Percentiles rank a stretch among this genome's conserved stretches.
Conservation (phyloP, 2,797 vertebrate species). For the Tadarida brasiliensis region DNA sequence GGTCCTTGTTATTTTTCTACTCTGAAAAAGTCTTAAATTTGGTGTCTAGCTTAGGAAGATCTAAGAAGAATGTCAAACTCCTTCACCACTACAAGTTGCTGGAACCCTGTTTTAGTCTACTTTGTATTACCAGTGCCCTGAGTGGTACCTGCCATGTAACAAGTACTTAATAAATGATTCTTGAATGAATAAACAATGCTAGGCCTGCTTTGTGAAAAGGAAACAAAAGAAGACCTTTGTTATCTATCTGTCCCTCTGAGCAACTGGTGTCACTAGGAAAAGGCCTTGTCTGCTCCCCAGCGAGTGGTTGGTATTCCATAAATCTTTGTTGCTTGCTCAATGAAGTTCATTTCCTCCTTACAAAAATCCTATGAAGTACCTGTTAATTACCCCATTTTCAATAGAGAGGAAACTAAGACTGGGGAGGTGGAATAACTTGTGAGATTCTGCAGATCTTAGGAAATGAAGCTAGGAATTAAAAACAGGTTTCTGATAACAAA, state of each 20-base stretch:
- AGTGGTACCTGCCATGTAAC: not conserved
- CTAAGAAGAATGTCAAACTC: not conserved
- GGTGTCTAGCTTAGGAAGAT: not conserved
- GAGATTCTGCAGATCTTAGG: not conserved
- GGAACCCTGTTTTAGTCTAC: not conserved
- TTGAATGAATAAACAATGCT: constrained; percentile 15
- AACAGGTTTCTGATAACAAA: constrained; percentile 25
- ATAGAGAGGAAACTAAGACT: not conserved
- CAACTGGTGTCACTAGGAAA: constrained; percentile 17
- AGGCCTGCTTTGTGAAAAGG: not conserved
- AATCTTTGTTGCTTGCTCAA: constrained; percentile 7
- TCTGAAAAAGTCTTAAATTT: not conserved
- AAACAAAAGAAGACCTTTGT: not conserved
- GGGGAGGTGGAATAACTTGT: not conserved
- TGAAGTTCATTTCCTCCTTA: not conserved
- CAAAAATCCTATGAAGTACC: not conserved
- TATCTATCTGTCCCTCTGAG: not conserved
- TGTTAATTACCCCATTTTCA: not conserved
- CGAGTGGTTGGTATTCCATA: not conserved
- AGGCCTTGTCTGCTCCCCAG: not conserved
- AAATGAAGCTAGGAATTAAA: constrained; percentile 51
- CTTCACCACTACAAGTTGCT: not conserved
- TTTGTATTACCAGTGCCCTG: not conserved
- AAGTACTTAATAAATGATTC: not conserved
- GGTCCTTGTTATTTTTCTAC: not conserved